Conservation (phyloP, 2,888 invertebrate species). For the Lycaena phlaeas region DNA sequence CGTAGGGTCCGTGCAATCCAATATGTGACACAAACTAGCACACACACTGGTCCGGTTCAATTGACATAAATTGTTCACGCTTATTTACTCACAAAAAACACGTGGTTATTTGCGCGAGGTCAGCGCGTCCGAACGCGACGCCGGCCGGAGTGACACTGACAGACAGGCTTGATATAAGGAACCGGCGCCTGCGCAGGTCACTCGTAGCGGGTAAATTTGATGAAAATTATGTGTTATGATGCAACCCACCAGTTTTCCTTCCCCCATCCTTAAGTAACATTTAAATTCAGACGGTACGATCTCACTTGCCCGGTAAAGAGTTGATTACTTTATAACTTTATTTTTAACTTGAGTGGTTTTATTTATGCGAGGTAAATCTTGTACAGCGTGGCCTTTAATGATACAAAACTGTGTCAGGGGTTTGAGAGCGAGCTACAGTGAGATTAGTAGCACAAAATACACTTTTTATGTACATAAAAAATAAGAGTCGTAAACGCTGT, state of each 20-base stretch:
- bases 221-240: slow-evolving; percentile 43
- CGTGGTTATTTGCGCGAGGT: slow-evolving; percentile 29
- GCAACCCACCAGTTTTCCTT: slow-evolving; percentile 31
- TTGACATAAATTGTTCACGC: slow-evolving; percentile 32
- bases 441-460: background rate
- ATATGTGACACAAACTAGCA: slow-evolving; percentile 29
- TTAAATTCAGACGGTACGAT: too few species aligned
- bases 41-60: slow-evolving; percentile 31
- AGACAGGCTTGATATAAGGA: slow-evolving; percentile 21
- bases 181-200: slow-evolving; percentile 44
- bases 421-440: background rate
- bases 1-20: slow-evolving; percentile 41
- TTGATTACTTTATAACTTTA: too few species aligned
- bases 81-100: slow-evolving; percentile 59
- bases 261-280: slow-evolving; percentile 25
- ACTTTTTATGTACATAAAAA: too few species aligned
- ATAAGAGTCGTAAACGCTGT: too few species aligned
- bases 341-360: background rate
- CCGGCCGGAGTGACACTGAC: slow-evolving; percentile 44
- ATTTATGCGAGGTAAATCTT: background rate
- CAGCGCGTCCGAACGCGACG: slow-evolving; percentile 35
- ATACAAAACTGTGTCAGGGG: background rate
- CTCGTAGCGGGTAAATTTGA: slow-evolving; percentile 51
- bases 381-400: background rate
- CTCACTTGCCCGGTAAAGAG: background rate